Evolutionary conservation across 1,140 invertebrate species (phyloP).

Genomic region (Caenorhabditis remanei): DNA sequence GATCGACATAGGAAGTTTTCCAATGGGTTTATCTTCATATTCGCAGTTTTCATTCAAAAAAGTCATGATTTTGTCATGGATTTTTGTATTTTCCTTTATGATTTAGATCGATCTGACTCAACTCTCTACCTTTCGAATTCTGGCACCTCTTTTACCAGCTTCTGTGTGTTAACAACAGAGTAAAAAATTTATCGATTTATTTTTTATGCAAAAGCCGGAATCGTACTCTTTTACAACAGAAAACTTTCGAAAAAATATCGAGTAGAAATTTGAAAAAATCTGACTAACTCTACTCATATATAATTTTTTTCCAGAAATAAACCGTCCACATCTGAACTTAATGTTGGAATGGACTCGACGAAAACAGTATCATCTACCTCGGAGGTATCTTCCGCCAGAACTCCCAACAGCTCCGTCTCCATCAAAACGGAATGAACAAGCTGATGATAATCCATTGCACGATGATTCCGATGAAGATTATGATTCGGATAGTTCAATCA

Average conservation of each 20-base stretch:
- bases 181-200: too few relatives aligned
- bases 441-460: not conserved
- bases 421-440: not conserved
- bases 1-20: too few relatives aligned
- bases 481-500: not conserved
- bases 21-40: too few relatives aligned
- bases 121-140: too few relatives aligned
- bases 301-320: not conserved
- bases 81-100: too few relatives aligned
- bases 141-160: too few relatives aligned
- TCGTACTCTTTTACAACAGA: not conserved
- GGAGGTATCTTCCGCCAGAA: not conserved
- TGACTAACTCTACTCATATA: not conserved
- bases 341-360: not conserved
- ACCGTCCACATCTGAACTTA: not conserved
- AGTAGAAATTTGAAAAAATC: too few relatives aligned
- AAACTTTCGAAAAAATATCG: too few relatives aligned
- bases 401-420: not conserved
- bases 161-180: too few relatives aligned
- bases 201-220: not conserved
- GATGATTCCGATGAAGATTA: not conserved
- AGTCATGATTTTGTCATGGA: too few relatives aligned
- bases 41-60: too few relatives aligned
- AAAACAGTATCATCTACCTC: not conserved
- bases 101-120: too few relatives aligned